Base-by-base conservation (phyloP, 2,113 vertebrate genomes). In the Notarius quadriscutis region DNA sequence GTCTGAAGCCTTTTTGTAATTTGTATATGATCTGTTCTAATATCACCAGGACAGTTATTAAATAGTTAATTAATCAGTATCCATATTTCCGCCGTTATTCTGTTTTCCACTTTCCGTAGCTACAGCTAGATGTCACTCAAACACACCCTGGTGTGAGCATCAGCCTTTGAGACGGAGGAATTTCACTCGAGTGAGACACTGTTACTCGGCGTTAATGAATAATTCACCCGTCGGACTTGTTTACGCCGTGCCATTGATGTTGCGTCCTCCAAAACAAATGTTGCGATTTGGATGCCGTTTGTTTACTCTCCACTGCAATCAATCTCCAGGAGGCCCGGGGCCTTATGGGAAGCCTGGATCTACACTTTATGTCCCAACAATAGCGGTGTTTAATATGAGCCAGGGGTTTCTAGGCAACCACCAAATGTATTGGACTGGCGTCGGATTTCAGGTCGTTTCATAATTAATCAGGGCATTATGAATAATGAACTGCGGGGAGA, bases 381-480 rank as follows among this genome's bases (percentile, higher is more conserved):
- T 93, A 90, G 90, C 92, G 90, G 93, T 89, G 95, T 94, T 94
- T 94, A 94, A 94, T 94, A 93, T 92, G 93, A 92, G 93, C 92
- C 90, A 81, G 10, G 51, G 89, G 94, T 95, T 93, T 90, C 95
- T 92, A 95, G 91, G 95, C 94, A 95, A 95, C 94, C 91, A 91
- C 89, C 93, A 90, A 90, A 90, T 91, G 50, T 87, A 92, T 90
- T 90, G 92, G 92, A 93, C 93, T 91, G 92, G 94, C 94, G 91
- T 95, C 94, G 86, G 91, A 94, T 95, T 95, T 94, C 95, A 87
- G 90, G 93, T 94, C 77, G 92, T 94, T 95, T 93, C 93, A 95
- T 95, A 95, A 95, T 95, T 95, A 94, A 95, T 95, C 92, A 87
- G 18, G 85, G 57, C 87, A 84, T 93, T 92, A 95, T 95, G 93